A percentile compares a stretch with the other conserved stretches of the same genome.
Conservation (phyloP, 2,113 vertebrate genomes). For the Hylia prasina region DNA sequence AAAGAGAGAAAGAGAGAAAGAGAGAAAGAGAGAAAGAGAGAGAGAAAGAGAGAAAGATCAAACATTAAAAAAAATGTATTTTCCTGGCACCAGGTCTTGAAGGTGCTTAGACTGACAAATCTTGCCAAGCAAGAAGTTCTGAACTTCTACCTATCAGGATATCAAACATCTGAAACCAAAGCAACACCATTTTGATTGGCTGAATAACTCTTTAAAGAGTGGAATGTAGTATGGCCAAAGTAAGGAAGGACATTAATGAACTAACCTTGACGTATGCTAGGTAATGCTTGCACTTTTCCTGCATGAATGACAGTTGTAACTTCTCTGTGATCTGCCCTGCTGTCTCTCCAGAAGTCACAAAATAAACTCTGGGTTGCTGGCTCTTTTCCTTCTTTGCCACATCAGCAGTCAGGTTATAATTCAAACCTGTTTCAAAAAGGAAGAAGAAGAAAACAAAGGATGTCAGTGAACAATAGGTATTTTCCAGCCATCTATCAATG, state of each 20-base stretch:
- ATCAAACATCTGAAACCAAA: neutral
- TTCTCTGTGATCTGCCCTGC: slow-evolving; percentile 78
- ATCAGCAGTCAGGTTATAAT: slow-evolving; percentile 91
- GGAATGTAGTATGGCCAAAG: neutral
- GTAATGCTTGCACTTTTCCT: slow-evolving; percentile 81
- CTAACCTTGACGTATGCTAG: slow-evolving; percentile 90
- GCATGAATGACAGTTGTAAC: slow-evolving; percentile 77
- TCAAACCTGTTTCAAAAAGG: slow-evolving; percentile 77
- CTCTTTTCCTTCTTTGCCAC: slow-evolving; percentile 86
- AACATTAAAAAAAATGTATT: neutral
- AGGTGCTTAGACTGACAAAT: neutral
- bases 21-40: neutral
- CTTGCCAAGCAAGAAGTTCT: neutral
- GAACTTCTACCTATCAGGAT: neutral
- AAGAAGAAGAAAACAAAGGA: slow-evolving; percentile 21
- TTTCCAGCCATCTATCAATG: neutral
- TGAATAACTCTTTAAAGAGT: neutral
- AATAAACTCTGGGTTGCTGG: slow-evolving; percentile 84
- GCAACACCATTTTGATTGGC: neutral
- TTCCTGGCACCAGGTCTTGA: neutral
- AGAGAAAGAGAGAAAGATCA: neutral
- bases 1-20: neutral
- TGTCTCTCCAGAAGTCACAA: slow-evolving; percentile 83
- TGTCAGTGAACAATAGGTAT: slow-evolving; percentile 3
- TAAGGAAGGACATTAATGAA: neutral